Percentiles rank a stretch among this genome's conserved stretches.
Evolutionary conservation across 2,888 invertebrate species (phyloP).

Genomic region (Notodromas monacha): DNA sequence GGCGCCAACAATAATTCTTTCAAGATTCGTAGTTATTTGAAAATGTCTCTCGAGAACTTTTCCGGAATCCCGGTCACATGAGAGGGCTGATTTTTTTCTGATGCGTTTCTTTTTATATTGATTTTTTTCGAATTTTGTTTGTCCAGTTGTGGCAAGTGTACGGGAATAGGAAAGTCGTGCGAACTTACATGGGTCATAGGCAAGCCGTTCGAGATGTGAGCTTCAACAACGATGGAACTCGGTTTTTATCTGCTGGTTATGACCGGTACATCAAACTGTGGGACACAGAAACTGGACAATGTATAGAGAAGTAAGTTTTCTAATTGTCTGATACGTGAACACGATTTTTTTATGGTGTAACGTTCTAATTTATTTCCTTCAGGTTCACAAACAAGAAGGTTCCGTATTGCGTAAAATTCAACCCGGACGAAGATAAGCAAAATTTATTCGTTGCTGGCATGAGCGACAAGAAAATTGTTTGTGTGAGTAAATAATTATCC

Average conservation of each 20-base stretch:
- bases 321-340: no score
- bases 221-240: slow-evolving; percentile 70
- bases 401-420: slow-evolving; percentile 88
- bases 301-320: slow-evolving; percentile 22
- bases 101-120: slow-evolving; percentile 6
- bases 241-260: slow-evolving; percentile 54
- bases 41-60: no score
- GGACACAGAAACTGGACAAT: slow-evolving; percentile 89
- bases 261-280: slow-evolving; percentile 68
- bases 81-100: background rate
- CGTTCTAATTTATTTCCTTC: slow-evolving; percentile 1
- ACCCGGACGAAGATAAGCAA: slow-evolving; percentile 87
- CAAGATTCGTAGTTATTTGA: no score
- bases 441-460: slow-evolving; percentile 92
- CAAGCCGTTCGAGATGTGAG: slow-evolving; percentile 84
- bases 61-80: no score
- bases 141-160: slow-evolving; percentile 83
- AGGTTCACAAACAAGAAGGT: slow-evolving; percentile 81
- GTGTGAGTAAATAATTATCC: slow-evolving; percentile 29
- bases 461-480: slow-evolving; percentile 95
- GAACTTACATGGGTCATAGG: slow-evolving; percentile 81
- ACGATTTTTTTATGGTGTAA: no score
- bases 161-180: slow-evolving; percentile 57
- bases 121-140: slow-evolving; percentile 10
- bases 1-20: no score